Conservation (phyloP, 2,113 vertebrate genomes). For the Coryphaenoides rupestris region DNA sequence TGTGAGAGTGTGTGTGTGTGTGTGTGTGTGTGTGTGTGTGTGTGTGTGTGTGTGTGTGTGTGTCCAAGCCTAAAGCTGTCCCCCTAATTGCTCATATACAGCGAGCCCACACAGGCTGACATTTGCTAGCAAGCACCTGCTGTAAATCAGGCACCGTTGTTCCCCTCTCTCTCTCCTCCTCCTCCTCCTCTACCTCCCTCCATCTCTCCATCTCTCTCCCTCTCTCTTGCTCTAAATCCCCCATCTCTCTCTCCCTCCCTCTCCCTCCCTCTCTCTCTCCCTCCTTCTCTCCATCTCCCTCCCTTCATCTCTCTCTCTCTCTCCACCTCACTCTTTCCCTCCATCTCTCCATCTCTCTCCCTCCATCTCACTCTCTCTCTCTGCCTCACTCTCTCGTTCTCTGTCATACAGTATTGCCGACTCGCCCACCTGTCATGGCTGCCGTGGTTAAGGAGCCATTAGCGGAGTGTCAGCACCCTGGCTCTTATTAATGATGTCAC, state of each 20-base stretch:
- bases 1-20: constrained; percentile 32
- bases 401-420: constrained; percentile 11
- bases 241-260: no score
- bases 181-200: no score
- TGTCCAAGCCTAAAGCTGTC: constrained; percentile 42
- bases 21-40: constrained; percentile 29
- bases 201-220: no score
- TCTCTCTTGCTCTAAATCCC: no score
- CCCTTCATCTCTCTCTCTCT: no score
- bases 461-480: constrained; percentile 48
- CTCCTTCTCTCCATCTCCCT: no score
- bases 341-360: no score
- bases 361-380: no score
- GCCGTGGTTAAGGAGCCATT: constrained; percentile 63
- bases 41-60: constrained; percentile 11
- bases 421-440: constrained; percentile 46
- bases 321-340: no score
- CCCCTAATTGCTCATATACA: constrained; percentile 55
- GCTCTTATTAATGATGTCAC: constrained; percentile 66
- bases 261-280: no score
- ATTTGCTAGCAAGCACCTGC: constrained; percentile 42
- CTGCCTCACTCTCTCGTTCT: no score
- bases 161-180: no score
- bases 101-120: constrained; percentile 39
- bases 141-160: constrained; percentile 42